A percentile compares a stretch with the other conserved stretches of the same genome.
phyloP scores from a whole-genome alignment of 1,140 invertebrate species.

The Drosophila trapezifrons region DNA sequence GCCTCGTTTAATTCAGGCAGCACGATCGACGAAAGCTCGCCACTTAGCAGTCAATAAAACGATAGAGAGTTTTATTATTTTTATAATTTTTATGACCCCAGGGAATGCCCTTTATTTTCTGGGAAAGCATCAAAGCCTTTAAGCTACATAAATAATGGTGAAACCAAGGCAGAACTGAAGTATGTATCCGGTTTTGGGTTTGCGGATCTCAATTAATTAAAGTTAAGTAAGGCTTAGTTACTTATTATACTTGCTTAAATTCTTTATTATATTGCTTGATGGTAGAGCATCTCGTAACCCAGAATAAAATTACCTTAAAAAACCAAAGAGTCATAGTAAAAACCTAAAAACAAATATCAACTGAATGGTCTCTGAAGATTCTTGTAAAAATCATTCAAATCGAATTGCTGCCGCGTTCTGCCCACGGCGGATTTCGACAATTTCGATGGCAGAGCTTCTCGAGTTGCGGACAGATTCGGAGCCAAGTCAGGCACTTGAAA shows the following conservation, averaged over 20 bases:
- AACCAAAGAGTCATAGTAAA: background rate
- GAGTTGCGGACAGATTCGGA: slow-evolving; percentile 23
- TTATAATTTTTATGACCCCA: slow-evolving; percentile 20
- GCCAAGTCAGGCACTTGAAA: slow-evolving; percentile 25
- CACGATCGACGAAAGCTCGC: slow-evolving; percentile 34
- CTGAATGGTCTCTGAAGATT: slow-evolving; percentile 32
- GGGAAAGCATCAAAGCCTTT: background rate
- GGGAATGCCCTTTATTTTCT: slow-evolving; percentile 25
- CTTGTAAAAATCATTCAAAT: slow-evolving; percentile 50
- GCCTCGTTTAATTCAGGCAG: slow-evolving; percentile 36
- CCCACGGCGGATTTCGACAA: slow-evolving; percentile 70
- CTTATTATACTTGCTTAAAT: too few relatives aligned
- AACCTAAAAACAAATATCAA: slow-evolving; percentile 5
- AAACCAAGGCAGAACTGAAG: too few relatives aligned
- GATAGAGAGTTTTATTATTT: slow-evolving; percentile 9
- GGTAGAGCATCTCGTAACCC: too few relatives aligned
- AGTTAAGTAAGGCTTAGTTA: background rate
- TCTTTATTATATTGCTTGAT: too few relatives aligned
- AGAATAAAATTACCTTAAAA: background rate
- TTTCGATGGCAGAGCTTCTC: slow-evolving; percentile 31
- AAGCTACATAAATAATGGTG: background rate
- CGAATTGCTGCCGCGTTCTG: slow-evolving; percentile 18
- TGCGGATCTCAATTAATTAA: too few relatives aligned
- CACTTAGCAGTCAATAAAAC: slow-evolving; percentile 59
- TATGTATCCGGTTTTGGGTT: background rate